Evolutionary conservation across 30 jellyfish, hydroid and myxozoan species (phyloP).

Genomic region (Aurelia sp.): DNA sequence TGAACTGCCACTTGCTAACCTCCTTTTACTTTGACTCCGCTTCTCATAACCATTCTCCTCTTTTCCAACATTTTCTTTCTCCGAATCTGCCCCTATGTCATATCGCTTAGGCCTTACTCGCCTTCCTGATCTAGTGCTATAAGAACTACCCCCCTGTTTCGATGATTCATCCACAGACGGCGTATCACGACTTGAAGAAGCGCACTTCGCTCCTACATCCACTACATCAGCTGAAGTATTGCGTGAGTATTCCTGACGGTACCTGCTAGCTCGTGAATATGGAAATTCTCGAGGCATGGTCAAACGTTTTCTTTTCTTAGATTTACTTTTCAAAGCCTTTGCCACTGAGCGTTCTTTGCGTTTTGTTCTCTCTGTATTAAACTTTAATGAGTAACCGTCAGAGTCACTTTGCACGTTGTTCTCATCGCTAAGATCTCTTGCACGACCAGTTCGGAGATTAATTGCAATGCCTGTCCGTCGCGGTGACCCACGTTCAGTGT

Average conservation of each 20-base stretch:
- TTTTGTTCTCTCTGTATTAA: background rate
- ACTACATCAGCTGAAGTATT: background rate
- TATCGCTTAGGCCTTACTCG: conserved; percentile 39
- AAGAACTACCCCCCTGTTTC: background rate
- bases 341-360: background rate
- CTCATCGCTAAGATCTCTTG: conserved; percentile 58
- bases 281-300: conserved; percentile 2
- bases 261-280: background rate
- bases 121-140: conserved; percentile 58
- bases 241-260: background rate
- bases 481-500: background rate
- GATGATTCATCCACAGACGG: background rate
- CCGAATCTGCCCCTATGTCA: conserved; percentile 39
- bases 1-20: background rate
- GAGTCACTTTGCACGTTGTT: conserved; percentile 7
- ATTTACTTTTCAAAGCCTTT: background rate
- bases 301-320: background rate
- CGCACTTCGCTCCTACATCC: too few species aligned
- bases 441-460: conserved; percentile 74
- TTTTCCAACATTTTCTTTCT: conserved; percentile 37
- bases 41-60: conserved; percentile 37
- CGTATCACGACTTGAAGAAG: background rate
- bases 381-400: conserved; percentile 1
- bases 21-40: conserved; percentile 20
- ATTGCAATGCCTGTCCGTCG: conserved; percentile 68